These are phyloP conservation scores for Pithys albifrons DNA, from an alignment of 2,113 vertebrate species.

Conservation along the genomic window DNA sequence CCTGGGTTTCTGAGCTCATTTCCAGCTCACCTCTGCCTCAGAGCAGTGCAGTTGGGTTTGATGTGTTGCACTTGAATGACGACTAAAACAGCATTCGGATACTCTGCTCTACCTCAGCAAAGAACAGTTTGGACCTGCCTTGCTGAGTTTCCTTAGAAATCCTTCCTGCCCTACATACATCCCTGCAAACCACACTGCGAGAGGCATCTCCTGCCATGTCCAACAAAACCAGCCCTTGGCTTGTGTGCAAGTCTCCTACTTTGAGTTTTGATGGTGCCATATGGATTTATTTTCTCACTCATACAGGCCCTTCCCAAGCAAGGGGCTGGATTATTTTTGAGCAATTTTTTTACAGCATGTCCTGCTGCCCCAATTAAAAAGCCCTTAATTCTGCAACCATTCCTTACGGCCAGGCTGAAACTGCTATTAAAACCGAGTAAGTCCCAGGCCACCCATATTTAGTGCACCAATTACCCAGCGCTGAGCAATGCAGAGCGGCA, in stretches of 20 bases:
- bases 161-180: not conserved
- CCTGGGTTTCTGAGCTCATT: not conserved
- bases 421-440: slow-evolving; percentile 9
- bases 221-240: not conserved
- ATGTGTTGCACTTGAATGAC: not conserved
- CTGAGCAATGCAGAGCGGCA: not conserved
- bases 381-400: not conserved
- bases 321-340: not conserved
- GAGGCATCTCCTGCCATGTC: fast-evolving
- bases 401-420: not conserved
- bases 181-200: not conserved
- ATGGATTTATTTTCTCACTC: not conserved
- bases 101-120: not conserved
- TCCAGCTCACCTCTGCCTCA: not conserved
- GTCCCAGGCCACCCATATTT: slow-evolving; percentile 27
- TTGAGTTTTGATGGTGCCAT: not conserved
- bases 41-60: not conserved
- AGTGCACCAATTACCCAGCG: not conserved
- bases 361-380: slow-evolving; percentile 46
- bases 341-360: not conserved
- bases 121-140: not conserved
- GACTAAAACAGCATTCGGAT: not conserved
- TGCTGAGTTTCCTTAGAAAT: not conserved
- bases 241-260: fast-evolving
- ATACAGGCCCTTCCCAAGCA: not conserved